Conservation (phyloP, 2,797 vertebrate genomes). For the Sardinella longiceps region DNA sequence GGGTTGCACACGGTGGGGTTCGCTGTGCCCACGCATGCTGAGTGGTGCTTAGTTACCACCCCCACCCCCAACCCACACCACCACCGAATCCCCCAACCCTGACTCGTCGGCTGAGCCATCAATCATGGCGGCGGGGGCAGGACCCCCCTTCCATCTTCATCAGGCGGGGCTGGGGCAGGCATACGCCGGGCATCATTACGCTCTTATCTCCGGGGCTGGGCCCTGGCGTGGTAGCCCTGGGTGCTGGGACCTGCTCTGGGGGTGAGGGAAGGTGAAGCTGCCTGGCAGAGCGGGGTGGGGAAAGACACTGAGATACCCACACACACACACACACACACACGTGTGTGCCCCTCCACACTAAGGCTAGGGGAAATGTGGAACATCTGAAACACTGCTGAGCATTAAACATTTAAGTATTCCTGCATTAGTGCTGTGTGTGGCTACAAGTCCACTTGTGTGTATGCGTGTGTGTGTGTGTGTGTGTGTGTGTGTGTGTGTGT, state of each 20-base stretch:
- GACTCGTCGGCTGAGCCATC: slow-evolving; percentile 57
- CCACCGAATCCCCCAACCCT: neutral
- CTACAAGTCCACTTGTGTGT: neutral
- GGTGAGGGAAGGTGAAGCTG: neutral
- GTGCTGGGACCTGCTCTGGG: neutral
- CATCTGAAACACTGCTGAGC: too few relatives aligned
- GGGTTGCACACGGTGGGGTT: slow-evolving; percentile 33
- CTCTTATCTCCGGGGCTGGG: slow-evolving; percentile 13
- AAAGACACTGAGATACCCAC: neutral
- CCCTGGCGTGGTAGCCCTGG: neutral
- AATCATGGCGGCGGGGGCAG: slow-evolving; percentile 49
- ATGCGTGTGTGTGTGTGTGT: neutral
- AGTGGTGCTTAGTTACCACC: slow-evolving; percentile 61
- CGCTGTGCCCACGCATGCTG: slow-evolving; percentile 62
- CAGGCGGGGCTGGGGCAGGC: slow-evolving; percentile 38
- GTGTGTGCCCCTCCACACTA: too few relatives aligned
- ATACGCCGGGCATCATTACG: neutral
- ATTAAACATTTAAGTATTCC: too few relatives aligned
- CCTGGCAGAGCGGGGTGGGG: neutral
- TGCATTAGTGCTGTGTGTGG: neutral
- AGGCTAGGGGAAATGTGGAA: too few relatives aligned
- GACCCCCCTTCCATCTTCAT: slow-evolving; percentile 51
- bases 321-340: neutral
- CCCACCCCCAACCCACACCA: neutral
- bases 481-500: neutral